Base-by-base conservation (phyloP, 2,797 vertebrate genomes). In the Hypotaenidia okinawae region DNA sequence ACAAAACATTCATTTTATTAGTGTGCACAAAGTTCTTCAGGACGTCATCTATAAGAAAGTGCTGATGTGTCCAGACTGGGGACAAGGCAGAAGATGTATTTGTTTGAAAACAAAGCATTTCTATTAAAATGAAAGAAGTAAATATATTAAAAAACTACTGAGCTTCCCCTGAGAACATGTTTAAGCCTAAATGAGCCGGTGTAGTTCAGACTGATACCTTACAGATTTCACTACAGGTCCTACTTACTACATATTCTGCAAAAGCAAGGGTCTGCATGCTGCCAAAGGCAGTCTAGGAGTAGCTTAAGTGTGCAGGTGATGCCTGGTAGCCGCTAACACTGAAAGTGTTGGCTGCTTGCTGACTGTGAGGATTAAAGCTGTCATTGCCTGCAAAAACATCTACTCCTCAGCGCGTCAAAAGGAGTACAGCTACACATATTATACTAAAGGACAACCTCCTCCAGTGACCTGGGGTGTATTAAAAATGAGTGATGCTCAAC, bases 1-100 rank as follows among this genome's bases (percentile, higher is more conserved):
- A 96, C 70, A 95, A 93, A 96, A 94, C 64, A 91, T 93, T 87
- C 37, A 47, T 82, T 92, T 96, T 70, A 94, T 86, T 88, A 92
- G 90, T 89, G 90, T 94, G 74, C 51, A 90, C 49, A 92, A 93
- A 84, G 30, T 85, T 95, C 86, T 92, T 84, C 93, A 39, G 51
- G 54, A 85, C 78, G 47, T 57, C 78, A 90, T 81, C 86, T 87
- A 89, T 21, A 33, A 87, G 82, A 84, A 91, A 62, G 70, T 32
- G 33, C 37, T 89, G 57, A 27, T 24, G 37, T 85, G 64, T 81
- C 86, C 88, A 74, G 37, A 94, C 41, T 75, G 72, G 58, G 88
- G 89, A 94, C 81, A 93, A 45, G 69, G 68, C 47, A 87, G 80
- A 87, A 90, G 68, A 87, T 45, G 41, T 54, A 74, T 32, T 73